A percentile compares a stretch with the other conserved stretches of the same genome.
Conservation (phyloP, 2,113 vertebrate genomes). For the Myiagra hebetior region DNA sequence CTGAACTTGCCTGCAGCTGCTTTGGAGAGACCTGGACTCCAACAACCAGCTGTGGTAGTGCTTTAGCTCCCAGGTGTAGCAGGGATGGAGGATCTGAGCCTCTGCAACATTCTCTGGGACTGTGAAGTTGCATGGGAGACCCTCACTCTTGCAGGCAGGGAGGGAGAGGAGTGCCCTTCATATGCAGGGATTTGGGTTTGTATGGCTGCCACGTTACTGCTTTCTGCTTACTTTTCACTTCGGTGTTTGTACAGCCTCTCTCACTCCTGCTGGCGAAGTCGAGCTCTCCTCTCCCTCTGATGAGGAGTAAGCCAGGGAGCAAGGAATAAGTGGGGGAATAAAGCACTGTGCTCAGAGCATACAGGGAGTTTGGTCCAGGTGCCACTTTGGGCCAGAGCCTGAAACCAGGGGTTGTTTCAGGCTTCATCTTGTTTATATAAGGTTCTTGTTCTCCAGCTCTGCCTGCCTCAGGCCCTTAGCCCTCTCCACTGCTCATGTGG, state of each 20-base stretch:
- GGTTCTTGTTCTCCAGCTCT: not conserved
- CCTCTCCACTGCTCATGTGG: not conserved
- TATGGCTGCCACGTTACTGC: not conserved
- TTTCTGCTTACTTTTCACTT: not conserved
- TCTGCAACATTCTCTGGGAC: not conserved
- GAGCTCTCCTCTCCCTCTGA: not conserved
- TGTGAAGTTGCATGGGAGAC: not conserved
- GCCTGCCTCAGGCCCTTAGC: not conserved
- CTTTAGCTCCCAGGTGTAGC: not conserved
- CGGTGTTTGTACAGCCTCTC: not conserved
- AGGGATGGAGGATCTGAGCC: not conserved
- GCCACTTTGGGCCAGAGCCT: not conserved
- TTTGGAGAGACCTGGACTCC: not conserved
- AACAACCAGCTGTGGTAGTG: not conserved
- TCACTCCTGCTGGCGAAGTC: not conserved
- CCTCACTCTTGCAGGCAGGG: not conserved
- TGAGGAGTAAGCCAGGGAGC: not conserved
- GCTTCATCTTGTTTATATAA: not conserved
- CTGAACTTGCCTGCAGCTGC: not conserved
- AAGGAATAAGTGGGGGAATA: not conserved
- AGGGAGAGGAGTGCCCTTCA: not conserved
- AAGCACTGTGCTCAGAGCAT: not conserved
- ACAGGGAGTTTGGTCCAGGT: not conserved
- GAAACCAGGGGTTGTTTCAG: not conserved
- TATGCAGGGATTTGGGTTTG: not conserved